Evolutionary conservation across 2,888 invertebrate species (phyloP).

Genomic region (Chalcosyrphus nemorum): DNA sequence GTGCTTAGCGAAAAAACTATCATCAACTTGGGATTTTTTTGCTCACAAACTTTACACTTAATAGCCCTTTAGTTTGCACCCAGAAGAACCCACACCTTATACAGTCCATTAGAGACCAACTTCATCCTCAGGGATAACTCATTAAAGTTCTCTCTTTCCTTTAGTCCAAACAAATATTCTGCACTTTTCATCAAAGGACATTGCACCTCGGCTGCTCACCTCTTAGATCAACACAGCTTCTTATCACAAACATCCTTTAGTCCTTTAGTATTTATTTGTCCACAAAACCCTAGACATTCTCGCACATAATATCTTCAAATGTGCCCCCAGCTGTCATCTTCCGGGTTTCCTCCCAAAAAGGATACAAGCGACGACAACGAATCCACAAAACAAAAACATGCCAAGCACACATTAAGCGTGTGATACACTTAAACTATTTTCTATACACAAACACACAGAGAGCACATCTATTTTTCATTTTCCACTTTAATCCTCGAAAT

Average conservation of each 20-base stretch:
- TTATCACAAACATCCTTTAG: constrained; percentile 74
- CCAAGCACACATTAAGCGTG: constrained; percentile 23
- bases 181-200: neutral
- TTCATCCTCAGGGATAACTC: constrained; percentile 18
- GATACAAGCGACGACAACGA: neutral
- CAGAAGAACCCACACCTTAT: neutral
- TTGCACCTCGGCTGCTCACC: constrained; percentile 72
- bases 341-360: neutral
- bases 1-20: constrained; percentile 19
- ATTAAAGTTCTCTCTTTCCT: constrained; percentile 2
- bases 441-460: neutral
- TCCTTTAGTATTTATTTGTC: too few relatives aligned
- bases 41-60: neutral
- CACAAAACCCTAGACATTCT: too few relatives aligned
- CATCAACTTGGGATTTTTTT: constrained; percentile 22
- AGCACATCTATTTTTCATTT: constrained; percentile 41
- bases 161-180: neutral
- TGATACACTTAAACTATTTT: constrained; percentile 31
- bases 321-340: constrained; percentile 4
- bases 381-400: constrained; percentile 24
- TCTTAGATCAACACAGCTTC: constrained; percentile 73
- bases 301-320: constrained; percentile 6
- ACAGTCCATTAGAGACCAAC: constrained; percentile 18
- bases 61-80: neutral
- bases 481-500: constrained; percentile 35